Evolutionary conservation across 1,140 invertebrate species (phyloP).

Genomic region (Drosophila lacertosa): DNA sequence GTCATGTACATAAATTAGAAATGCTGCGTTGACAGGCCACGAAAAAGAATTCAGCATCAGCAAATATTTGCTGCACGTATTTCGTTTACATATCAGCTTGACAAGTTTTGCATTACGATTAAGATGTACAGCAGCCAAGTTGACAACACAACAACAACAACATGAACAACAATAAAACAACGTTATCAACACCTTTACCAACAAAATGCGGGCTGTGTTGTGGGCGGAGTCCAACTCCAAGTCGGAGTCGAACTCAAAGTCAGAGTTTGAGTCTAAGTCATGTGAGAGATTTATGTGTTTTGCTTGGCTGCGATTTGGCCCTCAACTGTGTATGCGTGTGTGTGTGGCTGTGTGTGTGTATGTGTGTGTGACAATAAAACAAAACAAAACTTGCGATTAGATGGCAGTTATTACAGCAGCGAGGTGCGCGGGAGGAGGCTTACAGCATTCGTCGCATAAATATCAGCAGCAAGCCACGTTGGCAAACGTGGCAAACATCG

Average conservation of each 20-base stretch:
- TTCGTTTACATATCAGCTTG: conserved; percentile 81
- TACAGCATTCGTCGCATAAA: conserved; percentile 57
- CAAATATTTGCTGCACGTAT: conserved; percentile 79
- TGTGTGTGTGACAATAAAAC: conserved; percentile 72
- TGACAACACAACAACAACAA: conserved; percentile 18
- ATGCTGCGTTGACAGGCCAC: conserved; percentile 42
- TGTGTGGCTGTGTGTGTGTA: conserved; percentile 12
- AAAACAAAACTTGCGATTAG: conserved; percentile 79
- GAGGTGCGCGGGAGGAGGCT: not conserved
- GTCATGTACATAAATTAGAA: conserved; percentile 44
- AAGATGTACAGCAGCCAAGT: conserved; percentile 66
- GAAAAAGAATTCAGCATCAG: conserved; percentile 69
- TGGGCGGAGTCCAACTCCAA: conserved; percentile 25
- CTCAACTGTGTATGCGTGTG: not conserved
- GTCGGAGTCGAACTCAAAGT: conserved; percentile 15
- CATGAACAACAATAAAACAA: conserved; percentile 55
- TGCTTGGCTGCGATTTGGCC: conserved; percentile 68
- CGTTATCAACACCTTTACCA: conserved; percentile 77
- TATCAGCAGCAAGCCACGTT: conserved; percentile 54
- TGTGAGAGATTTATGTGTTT: conserved; percentile 81
- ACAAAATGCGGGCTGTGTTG: conserved; percentile 27
- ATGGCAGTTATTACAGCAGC: conserved; percentile 67
- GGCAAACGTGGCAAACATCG: conserved; percentile 63
- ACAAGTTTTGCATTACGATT: conserved; percentile 82
- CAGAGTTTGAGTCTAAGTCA: conserved; percentile 65